Conservation (phyloP, 2,888 invertebrate species). For the Cephus spinipes region DNA sequence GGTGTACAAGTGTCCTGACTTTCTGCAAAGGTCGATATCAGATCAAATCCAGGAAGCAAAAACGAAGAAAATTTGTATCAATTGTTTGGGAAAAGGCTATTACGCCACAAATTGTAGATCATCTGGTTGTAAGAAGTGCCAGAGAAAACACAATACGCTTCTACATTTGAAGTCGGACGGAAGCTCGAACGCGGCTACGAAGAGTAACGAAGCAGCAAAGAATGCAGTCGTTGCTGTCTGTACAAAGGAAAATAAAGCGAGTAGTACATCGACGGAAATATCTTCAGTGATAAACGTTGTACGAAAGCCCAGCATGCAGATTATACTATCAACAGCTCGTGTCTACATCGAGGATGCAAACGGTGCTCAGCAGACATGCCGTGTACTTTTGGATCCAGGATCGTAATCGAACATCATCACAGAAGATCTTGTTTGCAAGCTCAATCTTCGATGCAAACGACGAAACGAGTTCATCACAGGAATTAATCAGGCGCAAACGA, state of each 20-base stretch:
- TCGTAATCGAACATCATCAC: conserved; percentile 30
- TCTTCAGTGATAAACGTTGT: no score
- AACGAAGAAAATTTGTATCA: conserved; percentile 21
- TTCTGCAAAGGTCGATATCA: conserved; percentile 10
- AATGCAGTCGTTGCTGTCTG: not conserved
- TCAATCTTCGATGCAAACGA: conserved; percentile 15
- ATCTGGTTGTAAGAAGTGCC: conserved; percentile 16
- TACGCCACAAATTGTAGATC: conserved; percentile 5
- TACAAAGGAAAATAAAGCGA: not conserved
- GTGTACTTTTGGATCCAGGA: conserved; percentile 27
- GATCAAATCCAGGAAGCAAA: conserved; percentile 19
- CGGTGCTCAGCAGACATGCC: conserved; percentile 16
- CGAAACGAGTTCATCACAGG: not conserved
- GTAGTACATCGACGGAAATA: conserved; percentile 5
- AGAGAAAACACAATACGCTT: conserved; percentile 20
- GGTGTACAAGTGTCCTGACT: conserved; percentile 15
- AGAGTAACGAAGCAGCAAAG: not conserved
- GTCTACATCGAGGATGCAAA: conserved; percentile 23
- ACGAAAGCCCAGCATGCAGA: no score
- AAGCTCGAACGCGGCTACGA: not conserved
- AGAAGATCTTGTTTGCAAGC: conserved; percentile 14
- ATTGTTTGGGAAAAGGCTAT: conserved; percentile 19
- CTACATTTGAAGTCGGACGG: conserved; percentile 14
- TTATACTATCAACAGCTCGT: conserved; percentile 1
- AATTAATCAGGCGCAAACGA: conserved; percentile 6